Base-by-base conservation (phyloP, 2,797 vertebrate species). In the Huso huso region DNA sequence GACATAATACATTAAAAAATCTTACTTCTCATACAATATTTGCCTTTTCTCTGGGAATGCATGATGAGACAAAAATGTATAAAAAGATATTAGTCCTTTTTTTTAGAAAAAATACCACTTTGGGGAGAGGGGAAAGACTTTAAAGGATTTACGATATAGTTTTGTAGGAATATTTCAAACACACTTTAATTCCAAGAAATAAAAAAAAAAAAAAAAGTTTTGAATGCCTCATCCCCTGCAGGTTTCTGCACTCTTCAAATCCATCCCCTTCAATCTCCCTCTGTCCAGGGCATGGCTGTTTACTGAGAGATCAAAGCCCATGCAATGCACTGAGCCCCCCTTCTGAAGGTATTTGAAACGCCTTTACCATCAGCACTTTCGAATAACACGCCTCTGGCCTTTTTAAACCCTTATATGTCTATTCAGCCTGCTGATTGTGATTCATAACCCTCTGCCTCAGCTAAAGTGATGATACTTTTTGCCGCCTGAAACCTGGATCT, bases 371-470 rank as follows among this genome's bases (percentile, higher is more conserved):
- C 55, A 58, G 10, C 55, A 11, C 3, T 58, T 58, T n/a, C 15
- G 55, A 58, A 58, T 58, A 58, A 11, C 55, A 58, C 7, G 10
- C 55, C 55, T 58, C 55, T 58, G 10, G 55, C 12, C 55, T 53
- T 12, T 12, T 12, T 53, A 12, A 53, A 53, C 55, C 55, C 15
- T 58, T n/a, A 58, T 58, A 58, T 58, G 11, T 58, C 55, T 58
- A n/a, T 58, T 58, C 55, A 58, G 55, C 11, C 5, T n/a, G 55
- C 55, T 58, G 51, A 13, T 58, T 58, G 55, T 15, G 55, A 58
- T 58, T 58, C 55, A 58, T 58, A 58, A n/a, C 12, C 55, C 55
- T 58, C 55, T 58, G 55, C 55, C 55, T 58, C 55, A n/a, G 55
- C 55, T 11, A n/a, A 58, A 13, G 55, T 0, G 15, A 58, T 58